Evolutionary conservation across 64 coral and sea anemone species (phyloP), one percentile per base, ranked within the genome.

Genomic region (Catalaphyllia jardinei): DNA sequence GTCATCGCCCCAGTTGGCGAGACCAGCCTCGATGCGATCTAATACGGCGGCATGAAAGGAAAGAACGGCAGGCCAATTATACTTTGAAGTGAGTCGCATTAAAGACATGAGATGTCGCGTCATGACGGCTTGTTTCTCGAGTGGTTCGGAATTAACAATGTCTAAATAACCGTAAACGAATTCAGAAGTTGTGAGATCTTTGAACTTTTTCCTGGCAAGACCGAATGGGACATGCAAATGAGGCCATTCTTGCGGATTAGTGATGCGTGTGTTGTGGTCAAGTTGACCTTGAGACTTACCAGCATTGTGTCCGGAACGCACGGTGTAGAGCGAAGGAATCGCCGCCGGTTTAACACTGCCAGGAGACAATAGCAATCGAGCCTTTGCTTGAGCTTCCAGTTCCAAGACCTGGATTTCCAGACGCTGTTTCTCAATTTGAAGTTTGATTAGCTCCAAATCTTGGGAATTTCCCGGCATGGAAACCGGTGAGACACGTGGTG

Each of bases 161-260:
- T 82, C 79, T 24, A 81, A 52, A 55, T 83, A 62, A 31, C 80
- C 60, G 16, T 85, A 85, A 30, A 85, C 29, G 30, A 85, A 85
- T 67, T 85, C 81, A 17, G 81, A 25, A 5, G 67, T 85, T n/a
- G 60, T 9, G 2, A 85, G 31, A 15, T 71, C 81, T 33, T 85
- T 67, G 28, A 35, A 85, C 14, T 69, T 85, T n/a, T 85, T 85
- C 0, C 81, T 4, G 81, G 60, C 10, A 24, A 85, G 17, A 16
- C 81, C 29, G 62, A 85, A 85, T 85, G 81, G n/a, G n/a, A n/a
- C n/a, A n/a, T n/a, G n/a, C n/a, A n/a, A n/a, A n/a, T n/a, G n/a
- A 22, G 81, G 81, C 81, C 81, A 85, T 67, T 85, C 81, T 60
- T 85, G 81, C 11, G 81, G 81, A 13, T 46, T 22, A 67, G 42